Evolutionary conservation across 2,113 vertebrate species (phyloP).

Genomic region (Silurus asotus): DNA sequence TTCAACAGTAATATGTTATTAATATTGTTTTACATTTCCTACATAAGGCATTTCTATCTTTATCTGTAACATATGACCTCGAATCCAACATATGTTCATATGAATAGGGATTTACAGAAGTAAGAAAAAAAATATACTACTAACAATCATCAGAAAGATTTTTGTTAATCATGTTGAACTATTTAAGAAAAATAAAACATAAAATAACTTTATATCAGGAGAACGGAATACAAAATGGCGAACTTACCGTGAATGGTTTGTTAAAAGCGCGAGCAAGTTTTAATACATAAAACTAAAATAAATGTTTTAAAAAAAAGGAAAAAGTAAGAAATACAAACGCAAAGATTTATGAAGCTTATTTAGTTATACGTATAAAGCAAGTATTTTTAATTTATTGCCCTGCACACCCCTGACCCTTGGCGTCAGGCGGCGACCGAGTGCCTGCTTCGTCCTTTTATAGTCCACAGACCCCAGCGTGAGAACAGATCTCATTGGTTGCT

Average conservation of each 20-base stretch:
- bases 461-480: conserved; percentile 46
- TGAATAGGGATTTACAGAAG: not conserved
- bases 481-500: conserved; percentile 59
- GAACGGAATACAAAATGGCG: conserved; percentile 1
- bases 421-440: conserved; percentile 64
- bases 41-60: not conserved
- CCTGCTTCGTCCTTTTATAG: conserved; percentile 50
- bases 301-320: not conserved
- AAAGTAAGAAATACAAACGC: conserved; percentile 19
- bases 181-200: not conserved
- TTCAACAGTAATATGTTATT: not conserved
- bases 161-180: too few species aligned
- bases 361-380: conserved; percentile 68
- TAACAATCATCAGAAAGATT: not conserved
- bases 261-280: not conserved
- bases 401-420: conserved; percentile 79
- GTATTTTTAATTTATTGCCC: conserved; percentile 54
- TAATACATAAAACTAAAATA: conserved; percentile 1
- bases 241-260: conserved; percentile 40
- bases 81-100: not conserved
- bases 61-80: not conserved
- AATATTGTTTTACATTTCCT: not conserved
- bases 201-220: not conserved
- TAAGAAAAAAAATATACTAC: not conserved
- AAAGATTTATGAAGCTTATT: conserved; percentile 43